Percentiles rank a stretch among this genome's conserved stretches.
Conservation (phyloP, 2,113 vertebrate genomes). For the Octodon degus region DNA sequence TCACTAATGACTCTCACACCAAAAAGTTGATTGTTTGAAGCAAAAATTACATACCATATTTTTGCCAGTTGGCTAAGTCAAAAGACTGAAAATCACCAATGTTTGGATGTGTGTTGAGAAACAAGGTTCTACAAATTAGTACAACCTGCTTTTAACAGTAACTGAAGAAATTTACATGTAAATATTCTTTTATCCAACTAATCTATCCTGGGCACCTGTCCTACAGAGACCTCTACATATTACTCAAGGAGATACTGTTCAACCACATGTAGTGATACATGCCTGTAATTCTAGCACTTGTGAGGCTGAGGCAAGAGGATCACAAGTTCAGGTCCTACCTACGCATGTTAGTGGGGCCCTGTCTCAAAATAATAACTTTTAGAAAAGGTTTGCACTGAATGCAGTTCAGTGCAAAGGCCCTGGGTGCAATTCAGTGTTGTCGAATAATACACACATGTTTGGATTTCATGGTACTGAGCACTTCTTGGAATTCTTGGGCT, state of each 20-base stretch:
- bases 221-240: not conserved
- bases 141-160: not conserved
- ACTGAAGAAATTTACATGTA: slow-evolving; percentile 11
- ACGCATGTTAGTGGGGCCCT: not conserved
- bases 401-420: not conserved
- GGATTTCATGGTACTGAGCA: not conserved
- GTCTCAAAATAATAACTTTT: not conserved
- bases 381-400: not conserved
- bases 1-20: not conserved
- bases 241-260: not conserved
- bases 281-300: not conserved
- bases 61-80: slow-evolving; percentile 16
- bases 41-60: not conserved
- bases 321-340: not conserved
- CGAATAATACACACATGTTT: not conserved
- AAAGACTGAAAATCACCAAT: not conserved
- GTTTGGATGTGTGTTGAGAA: slow-evolving; percentile 10
- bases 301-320: not conserved
- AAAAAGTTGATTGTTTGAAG: slow-evolving; percentile 42
- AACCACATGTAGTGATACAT: not conserved
- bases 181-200: not conserved
- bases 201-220: not conserved
- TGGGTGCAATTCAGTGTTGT: not conserved
- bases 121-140: slow-evolving; percentile 23
- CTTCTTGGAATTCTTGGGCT: slow-evolving; percentile 3